A percentile compares a stretch with the other conserved stretches of the same genome.
Evolutionary conservation across 2,113 vertebrate genomes (phyloP).

Genomic region (Cyphomyrus discorhynchus): DNA sequence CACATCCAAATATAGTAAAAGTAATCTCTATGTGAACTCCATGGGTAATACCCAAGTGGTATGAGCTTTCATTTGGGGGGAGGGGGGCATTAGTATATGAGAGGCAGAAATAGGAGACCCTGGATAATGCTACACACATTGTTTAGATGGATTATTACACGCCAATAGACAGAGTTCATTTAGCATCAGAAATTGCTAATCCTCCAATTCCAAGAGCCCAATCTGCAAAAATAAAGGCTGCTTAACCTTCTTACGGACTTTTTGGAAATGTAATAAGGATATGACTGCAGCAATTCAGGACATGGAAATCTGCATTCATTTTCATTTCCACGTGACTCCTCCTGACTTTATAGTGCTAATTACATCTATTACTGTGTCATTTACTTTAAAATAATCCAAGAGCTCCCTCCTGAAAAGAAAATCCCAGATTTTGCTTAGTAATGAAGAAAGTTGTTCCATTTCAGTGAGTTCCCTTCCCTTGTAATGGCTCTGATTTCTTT

Average conservation of each 20-base stretch:
- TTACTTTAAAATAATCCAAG: conserved; percentile 58
- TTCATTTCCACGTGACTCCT: conserved; percentile 64
- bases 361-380: conserved; percentile 68
- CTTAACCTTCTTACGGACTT: conserved; percentile 63
- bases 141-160: conserved; percentile 21
- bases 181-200: conserved; percentile 35
- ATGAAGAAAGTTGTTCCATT: conserved; percentile 66
- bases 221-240: conserved; percentile 41
- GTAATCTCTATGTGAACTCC: background rate
- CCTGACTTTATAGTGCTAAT: conserved; percentile 73
- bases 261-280: conserved; percentile 58
- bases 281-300: conserved; percentile 58
- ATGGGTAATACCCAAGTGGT: background rate
- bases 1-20: background rate
- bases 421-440: conserved; percentile 65
- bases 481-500: conserved; percentile 64
- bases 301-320: conserved; percentile 59
- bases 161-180: conserved; percentile 32
- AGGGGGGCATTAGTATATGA: background rate
- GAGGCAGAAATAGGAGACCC: conserved; percentile 6
- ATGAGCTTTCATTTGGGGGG: background rate
- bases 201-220: conserved; percentile 29
- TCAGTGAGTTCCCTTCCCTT: conserved; percentile 52
- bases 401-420: conserved; percentile 55
- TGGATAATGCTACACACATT: conserved; percentile 13